phyloP scores from a whole-genome alignment of 2,113 vertebrate genomes.

The Oriolus oriolus region DNA sequence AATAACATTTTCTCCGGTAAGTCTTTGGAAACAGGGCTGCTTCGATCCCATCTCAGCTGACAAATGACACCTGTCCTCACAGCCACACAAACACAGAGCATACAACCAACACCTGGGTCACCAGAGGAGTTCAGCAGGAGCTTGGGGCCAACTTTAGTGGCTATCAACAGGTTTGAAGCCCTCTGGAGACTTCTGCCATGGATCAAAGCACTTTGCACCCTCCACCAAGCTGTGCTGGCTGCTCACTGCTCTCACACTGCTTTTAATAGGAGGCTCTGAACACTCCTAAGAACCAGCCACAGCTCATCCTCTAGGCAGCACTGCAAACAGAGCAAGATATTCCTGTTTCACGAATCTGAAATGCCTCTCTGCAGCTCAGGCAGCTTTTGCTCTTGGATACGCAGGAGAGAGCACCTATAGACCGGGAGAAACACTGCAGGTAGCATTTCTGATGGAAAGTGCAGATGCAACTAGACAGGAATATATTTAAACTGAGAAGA shows the following conservation, averaged over 20 bases:
- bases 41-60: neutral
- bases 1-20: neutral
- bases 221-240: neutral
- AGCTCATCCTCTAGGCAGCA: conserved; percentile 13
- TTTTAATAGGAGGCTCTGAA: neutral
- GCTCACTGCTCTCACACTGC: neutral
- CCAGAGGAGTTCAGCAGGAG: accelerated
- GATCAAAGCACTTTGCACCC: neutral
- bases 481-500: neutral
- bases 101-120: neutral
- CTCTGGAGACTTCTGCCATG: neutral
- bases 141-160: neutral
- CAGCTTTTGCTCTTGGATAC: neutral
- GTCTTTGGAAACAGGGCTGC: neutral
- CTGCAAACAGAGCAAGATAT: conserved; percentile 21
- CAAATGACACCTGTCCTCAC: neutral
- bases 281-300: neutral
- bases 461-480: neutral
- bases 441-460: neutral
- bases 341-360: neutral
- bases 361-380: neutral
- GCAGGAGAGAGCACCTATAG: neutral
- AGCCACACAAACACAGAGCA: neutral
- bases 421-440: neutral
- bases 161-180: neutral